Conservation (phyloP, 2,113 vertebrate species). For the Chiloscyllium plagiosum region DNA sequence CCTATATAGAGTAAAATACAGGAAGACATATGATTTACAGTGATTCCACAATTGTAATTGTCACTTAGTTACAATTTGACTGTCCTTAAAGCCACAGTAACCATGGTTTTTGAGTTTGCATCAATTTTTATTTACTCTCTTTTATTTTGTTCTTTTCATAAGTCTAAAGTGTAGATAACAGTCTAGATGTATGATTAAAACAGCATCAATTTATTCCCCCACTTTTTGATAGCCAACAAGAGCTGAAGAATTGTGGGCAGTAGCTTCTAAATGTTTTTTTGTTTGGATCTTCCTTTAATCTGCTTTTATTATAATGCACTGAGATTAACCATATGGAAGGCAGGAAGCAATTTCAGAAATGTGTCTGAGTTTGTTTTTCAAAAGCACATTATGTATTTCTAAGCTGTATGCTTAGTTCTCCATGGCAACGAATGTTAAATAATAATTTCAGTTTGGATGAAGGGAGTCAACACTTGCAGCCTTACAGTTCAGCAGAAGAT, state of each 20-base stretch:
- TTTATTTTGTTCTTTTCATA: neutral
- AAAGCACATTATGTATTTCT: neutral
- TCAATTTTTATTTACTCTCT: neutral
- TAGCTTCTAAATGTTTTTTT: neutral
- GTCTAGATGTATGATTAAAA: neutral
- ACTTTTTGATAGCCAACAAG: neutral
- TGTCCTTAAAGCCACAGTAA: neutral
- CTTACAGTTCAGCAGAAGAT: neutral
- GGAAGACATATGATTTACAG: neutral
- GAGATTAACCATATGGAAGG: neutral
- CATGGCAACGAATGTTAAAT: neutral
- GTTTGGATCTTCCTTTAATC: neutral
- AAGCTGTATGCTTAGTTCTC: neutral
- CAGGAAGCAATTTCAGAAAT: neutral
- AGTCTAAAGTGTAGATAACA: neutral
- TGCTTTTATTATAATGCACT: neutral
- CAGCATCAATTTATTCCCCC: neutral
- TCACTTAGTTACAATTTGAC: neutral
- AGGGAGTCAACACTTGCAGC: neutral
- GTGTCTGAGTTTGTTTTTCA: neutral
- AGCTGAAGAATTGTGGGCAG: neutral
- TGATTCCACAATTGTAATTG: neutral
- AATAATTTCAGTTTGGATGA: neutral
- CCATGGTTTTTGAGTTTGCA: neutral
- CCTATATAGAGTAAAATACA: neutral